These are phyloP conservation scores for Strix occidentalis DNA, from an alignment of 2,797 vertebrate genomes.

Conservation along the genomic window DNA sequence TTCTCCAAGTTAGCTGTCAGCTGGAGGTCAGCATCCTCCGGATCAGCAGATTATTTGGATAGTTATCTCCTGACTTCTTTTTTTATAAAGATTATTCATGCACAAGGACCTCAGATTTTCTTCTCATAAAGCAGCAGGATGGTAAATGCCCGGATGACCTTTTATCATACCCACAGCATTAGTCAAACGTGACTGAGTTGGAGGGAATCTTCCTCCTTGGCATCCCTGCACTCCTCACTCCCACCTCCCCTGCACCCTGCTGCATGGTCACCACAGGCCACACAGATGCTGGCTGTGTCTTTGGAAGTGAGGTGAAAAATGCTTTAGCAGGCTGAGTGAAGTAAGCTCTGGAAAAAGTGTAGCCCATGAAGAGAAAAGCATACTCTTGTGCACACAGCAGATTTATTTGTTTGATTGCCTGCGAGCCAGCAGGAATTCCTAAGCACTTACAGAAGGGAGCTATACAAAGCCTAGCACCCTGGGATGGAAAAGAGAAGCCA, in stretches of 20 bases:
- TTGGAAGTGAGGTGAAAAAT: background rate
- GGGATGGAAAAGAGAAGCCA: background rate
- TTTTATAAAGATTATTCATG: background rate
- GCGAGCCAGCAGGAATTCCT: background rate
- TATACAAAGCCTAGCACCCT: background rate
- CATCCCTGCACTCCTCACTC: background rate
- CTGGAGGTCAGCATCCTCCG: background rate
- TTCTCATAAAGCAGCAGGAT: background rate
- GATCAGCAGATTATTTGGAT: background rate
- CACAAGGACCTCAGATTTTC: background rate
- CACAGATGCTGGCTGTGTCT: background rate
- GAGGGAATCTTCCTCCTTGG: background rate
- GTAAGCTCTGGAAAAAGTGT: background rate
- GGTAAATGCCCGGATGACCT: background rate
- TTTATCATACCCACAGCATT: background rate
- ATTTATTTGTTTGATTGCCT: background rate
- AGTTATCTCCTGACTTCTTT: background rate
- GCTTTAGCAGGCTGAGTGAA: background rate
- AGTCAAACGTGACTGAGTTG: background rate
- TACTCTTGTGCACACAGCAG: background rate
- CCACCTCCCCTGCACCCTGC: background rate
- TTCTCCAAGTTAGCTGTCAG: background rate
- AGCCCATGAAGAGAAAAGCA: background rate
- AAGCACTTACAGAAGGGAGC: background rate
- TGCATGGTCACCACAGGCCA: accelerated